These are phyloP conservation scores for Oscheius sp. DNA, from an alignment of 2,888 invertebrate genomes.

Conservation along the genomic window DNA sequence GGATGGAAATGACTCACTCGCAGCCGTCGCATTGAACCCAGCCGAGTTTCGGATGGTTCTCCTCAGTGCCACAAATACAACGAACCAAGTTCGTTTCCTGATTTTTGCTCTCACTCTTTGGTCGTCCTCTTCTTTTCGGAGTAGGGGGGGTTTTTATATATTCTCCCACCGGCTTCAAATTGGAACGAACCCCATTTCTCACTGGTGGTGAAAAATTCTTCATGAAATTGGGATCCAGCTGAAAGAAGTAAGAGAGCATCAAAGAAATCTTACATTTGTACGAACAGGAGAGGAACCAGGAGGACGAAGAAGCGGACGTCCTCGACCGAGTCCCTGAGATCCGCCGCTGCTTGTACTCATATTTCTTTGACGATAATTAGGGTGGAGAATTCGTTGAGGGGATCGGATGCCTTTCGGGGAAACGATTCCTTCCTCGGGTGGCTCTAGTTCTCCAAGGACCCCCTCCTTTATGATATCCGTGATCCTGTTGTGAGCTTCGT, in stretches of 20 bases:
- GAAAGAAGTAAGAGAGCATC: not conserved
- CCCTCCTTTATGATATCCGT: no score
- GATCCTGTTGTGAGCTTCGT: no score
- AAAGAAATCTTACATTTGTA: conserved; percentile 13
- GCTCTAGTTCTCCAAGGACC: no score
- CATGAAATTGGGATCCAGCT: not conserved
- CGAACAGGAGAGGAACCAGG: conserved; percentile 18
- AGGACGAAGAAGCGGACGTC: not conserved
- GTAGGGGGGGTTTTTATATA: no score
- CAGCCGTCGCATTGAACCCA: conserved; percentile 17
- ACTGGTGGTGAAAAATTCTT: not conserved
- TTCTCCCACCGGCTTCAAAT: not conserved
- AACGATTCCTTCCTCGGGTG: no score
- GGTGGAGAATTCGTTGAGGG: not conserved
- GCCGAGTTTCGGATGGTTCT: not conserved
- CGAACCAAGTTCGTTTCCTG: not conserved
- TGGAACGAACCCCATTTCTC: not conserved
- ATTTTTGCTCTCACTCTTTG: not conserved
- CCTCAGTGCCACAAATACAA: conserved; percentile 4
- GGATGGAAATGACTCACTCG: not conserved
- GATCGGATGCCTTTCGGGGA: not conserved
- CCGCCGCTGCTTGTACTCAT: not conserved
- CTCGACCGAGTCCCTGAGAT: not conserved
- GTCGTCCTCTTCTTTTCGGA: conserved; percentile 1
- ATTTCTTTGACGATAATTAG: not conserved